These are phyloP conservation scores for Chiloscyllium plagiosum DNA, from an alignment of 2,113 vertebrate genomes.

Conservation along the genomic window DNA sequence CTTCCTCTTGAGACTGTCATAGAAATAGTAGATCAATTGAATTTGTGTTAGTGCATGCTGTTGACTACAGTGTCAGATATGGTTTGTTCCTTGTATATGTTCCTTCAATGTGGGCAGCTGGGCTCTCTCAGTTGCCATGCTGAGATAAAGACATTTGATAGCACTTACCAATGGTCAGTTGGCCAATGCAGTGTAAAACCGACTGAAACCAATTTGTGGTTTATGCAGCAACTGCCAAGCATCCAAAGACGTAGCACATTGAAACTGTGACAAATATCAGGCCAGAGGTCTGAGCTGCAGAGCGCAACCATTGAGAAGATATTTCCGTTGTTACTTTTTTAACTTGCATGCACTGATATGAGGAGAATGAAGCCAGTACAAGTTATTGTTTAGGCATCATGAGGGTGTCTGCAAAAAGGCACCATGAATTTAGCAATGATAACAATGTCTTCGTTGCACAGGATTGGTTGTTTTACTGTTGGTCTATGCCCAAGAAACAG, in stretches of 20 bases:
- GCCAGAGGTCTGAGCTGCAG: neutral
- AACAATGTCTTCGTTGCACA: neutral
- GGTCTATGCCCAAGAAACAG: neutral
- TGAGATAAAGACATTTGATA: conserved; percentile 18
- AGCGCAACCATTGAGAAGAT: neutral
- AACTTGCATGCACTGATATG: neutral
- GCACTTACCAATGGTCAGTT: neutral
- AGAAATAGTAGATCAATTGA: neutral
- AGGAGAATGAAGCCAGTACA: neutral
- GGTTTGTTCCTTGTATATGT: neutral
- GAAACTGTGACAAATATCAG: neutral
- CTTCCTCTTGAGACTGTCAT: neutral
- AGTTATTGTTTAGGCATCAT: neutral
- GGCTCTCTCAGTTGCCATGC: neutral
- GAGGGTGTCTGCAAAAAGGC: neutral
- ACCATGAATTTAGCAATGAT: neutral
- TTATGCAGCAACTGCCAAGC: neutral
- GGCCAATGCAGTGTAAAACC: neutral
- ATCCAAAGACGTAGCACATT: neutral
- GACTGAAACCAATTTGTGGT: neutral
- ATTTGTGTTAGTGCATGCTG: neutral
- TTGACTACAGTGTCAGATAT: neutral
- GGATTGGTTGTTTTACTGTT: neutral
- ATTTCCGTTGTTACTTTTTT: neutral
- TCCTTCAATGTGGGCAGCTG: neutral